Conservation (phyloP, 2,888 invertebrate genomes). For the Drosophila villosipedis region DNA sequence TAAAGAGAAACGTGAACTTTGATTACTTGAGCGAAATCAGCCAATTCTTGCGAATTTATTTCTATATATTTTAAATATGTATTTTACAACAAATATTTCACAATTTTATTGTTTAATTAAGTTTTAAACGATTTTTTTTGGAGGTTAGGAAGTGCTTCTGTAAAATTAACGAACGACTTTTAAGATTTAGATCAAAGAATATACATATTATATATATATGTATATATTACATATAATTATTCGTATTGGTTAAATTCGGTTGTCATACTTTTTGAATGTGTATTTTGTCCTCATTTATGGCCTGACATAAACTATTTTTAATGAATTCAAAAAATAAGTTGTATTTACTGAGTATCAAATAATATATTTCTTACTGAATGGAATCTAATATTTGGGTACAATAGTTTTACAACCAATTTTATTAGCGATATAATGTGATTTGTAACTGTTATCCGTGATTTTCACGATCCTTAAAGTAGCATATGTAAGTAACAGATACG, state of each 20-base stretch:
- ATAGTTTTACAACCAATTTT: neutral
- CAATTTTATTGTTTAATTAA: neutral
- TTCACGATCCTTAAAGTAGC: neutral
- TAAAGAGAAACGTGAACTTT: neutral
- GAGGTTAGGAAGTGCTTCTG: neutral
- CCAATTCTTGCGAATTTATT: neutral
- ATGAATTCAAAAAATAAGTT: neutral
- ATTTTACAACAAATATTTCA: neutral
- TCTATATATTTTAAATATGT: neutral
- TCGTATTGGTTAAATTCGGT: neutral
- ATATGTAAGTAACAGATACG: slow-evolving; percentile 5
- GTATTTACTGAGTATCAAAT: neutral
- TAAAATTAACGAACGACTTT: neutral
- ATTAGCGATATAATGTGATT: neutral
- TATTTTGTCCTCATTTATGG: neutral
- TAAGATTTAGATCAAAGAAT: neutral
- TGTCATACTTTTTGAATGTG: neutral
- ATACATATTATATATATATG: neutral
- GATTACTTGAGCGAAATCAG: neutral
- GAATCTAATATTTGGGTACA: neutral
- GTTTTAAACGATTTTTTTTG: neutral
- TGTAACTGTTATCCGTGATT: slow-evolving; percentile 6
- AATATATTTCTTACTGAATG: neutral
- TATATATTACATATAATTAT: neutral
- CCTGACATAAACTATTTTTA: neutral